Conservation (phyloP, 2,113 vertebrate species). For the Mobula birostris region DNA sequence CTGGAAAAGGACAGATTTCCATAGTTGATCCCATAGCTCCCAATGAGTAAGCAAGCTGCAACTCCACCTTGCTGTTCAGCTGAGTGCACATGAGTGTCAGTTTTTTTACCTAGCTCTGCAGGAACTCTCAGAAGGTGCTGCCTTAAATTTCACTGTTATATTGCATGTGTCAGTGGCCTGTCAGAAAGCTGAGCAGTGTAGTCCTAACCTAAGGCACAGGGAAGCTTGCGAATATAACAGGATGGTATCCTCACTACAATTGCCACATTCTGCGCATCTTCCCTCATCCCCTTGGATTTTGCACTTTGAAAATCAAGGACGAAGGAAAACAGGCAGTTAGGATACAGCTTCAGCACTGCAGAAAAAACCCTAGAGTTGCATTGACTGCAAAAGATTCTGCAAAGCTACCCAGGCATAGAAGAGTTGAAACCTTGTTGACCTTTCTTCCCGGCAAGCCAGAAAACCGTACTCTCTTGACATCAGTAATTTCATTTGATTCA, state of each 20-base stretch:
- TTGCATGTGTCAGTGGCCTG: not conserved
- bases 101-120: not conserved
- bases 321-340: not conserved
- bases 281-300: not conserved
- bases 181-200: not conserved
- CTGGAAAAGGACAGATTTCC: not conserved
- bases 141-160: not conserved
- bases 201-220: not conserved
- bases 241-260: not conserved
- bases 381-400: not conserved
- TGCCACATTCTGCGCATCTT: too few relatives aligned
- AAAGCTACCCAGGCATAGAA: not conserved
- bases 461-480: conserved; percentile 11
- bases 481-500: conserved; percentile 11
- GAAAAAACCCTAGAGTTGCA: not conserved
- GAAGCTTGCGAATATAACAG: not conserved
- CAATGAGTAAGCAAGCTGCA: not conserved
- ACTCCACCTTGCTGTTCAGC: not conserved
- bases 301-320: not conserved
- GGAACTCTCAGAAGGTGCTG: not conserved
- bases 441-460: not conserved
- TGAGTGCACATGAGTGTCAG: too few relatives aligned
- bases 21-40: not conserved
- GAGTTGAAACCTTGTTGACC: not conserved
- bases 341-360: not conserved